phyloP scores from a whole-genome alignment of 2,888 invertebrate genomes.

The Pardosa pseudoannulata region DNA sequence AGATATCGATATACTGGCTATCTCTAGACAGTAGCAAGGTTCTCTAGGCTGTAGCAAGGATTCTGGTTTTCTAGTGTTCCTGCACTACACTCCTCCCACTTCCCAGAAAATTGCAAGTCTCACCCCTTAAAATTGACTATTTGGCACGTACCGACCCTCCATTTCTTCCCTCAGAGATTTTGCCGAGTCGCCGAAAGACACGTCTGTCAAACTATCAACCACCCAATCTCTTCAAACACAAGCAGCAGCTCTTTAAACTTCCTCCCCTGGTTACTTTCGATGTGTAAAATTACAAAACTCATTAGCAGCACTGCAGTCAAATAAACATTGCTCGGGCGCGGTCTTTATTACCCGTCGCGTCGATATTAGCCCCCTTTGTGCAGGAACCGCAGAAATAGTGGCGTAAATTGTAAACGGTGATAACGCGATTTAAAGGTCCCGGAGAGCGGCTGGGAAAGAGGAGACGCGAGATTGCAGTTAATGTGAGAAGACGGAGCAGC shows the following conservation, averaged over 20 bases:
- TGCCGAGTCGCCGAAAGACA: no score
- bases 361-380: conserved; percentile 16
- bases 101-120: no score
- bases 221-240: no score
- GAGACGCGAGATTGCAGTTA: conserved; percentile 22
- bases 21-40: no score
- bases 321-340: conserved; percentile 45
- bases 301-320: conserved; percentile 36
- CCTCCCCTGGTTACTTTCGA: conserved; percentile 1
- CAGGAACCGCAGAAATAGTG: conserved; percentile 48
- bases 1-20: no score
- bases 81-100: no score
- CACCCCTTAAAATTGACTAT: no score
- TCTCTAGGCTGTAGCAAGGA: no score
- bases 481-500: conserved; percentile 51
- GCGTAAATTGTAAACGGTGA: conserved; percentile 54
- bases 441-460: conserved; percentile 16
- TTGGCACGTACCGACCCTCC: no score
- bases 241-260: neutral
- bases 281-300: conserved; percentile 62
- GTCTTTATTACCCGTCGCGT: conserved; percentile 37
- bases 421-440: conserved; percentile 70
- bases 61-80: no score
- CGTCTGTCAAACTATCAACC: no score
- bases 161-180: no score